Evolutionary conservation across 2,797 vertebrate species (phyloP).

Genomic region (Parauchenoglanis punctatus): DNA sequence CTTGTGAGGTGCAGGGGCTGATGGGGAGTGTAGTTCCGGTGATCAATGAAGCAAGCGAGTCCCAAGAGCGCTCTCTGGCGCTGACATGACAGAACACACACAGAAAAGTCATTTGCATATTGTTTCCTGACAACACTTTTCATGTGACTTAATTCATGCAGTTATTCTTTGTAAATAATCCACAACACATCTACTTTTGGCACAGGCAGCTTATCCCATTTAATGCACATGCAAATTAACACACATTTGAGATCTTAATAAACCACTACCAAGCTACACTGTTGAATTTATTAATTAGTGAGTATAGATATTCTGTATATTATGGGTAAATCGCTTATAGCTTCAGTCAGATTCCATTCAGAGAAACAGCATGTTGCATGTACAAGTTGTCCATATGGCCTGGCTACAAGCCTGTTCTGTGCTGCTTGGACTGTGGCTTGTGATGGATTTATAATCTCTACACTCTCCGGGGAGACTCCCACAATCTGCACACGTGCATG

Average conservation of each 20-base stretch:
- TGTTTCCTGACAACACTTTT: background rate
- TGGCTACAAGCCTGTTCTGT: constrained; percentile 16
- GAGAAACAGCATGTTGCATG: constrained; percentile 6
- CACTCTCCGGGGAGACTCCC: background rate
- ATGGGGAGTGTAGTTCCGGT: too few relatives aligned
- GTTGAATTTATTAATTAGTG: background rate
- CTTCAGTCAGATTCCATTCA: background rate
- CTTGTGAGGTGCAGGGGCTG: too few relatives aligned
- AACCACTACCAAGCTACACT: background rate
- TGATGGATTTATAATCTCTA: constrained; percentile 31
- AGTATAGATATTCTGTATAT: background rate
- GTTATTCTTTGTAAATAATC: background rate
- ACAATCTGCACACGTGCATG: constrained; percentile 1
- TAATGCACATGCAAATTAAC: background rate
- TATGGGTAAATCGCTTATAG: background rate
- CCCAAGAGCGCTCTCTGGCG: too few relatives aligned
- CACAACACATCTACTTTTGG: background rate
- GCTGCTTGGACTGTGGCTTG: constrained; percentile 10
- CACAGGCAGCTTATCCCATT: background rate
- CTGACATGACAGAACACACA: background rate
- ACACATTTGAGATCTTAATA: background rate
- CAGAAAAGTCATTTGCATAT: background rate
- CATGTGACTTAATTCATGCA: background rate
- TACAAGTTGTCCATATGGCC: constrained; percentile 28
- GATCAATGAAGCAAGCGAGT: too few relatives aligned